phyloP scores from a whole-genome alignment of 2,797 vertebrate genomes.

The Alectoris magna region DNA sequence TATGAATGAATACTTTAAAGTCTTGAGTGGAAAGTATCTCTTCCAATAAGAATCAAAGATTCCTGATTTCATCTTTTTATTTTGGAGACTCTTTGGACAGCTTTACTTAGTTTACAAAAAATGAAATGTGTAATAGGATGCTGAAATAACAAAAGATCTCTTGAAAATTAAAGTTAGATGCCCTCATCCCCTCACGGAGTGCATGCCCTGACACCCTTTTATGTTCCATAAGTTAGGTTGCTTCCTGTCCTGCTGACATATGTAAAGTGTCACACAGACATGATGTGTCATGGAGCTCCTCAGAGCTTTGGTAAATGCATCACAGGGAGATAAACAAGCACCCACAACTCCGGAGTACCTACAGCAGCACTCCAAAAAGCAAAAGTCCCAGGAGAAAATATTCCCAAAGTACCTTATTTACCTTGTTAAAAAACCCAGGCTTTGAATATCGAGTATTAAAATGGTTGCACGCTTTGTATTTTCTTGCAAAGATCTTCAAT shows the following conservation, averaged over 20 bases:
- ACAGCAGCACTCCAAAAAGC: neutral
- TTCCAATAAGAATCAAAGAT: slow-evolving; percentile 37
- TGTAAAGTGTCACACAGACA: accelerated
- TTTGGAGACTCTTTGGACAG: neutral
- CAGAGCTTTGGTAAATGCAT: neutral
- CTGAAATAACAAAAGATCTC: neutral
- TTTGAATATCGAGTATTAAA: neutral
- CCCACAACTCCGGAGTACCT: neutral
- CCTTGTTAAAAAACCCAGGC: neutral
- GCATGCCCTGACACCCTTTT: accelerated
- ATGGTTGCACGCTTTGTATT: neutral
- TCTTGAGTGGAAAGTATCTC: slow-evolving; percentile 1
- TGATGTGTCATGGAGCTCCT: accelerated
- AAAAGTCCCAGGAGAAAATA: neutral
- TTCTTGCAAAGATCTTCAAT: neutral
- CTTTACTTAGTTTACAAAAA: neutral
- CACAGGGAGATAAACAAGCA: neutral
- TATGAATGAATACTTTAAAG: slow-evolving; percentile 6
- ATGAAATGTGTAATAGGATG: neutral
- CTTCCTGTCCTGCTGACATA: accelerated
- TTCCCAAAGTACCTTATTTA: neutral
- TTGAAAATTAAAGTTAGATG: neutral
- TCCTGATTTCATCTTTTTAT: neutral
- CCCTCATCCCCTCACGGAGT: neutral
- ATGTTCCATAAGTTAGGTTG: neutral